Evolutionary conservation across 2,113 vertebrate genomes (phyloP), one percentile per base, ranked within the genome.

Genomic region (Actinemys pallida): DNA sequence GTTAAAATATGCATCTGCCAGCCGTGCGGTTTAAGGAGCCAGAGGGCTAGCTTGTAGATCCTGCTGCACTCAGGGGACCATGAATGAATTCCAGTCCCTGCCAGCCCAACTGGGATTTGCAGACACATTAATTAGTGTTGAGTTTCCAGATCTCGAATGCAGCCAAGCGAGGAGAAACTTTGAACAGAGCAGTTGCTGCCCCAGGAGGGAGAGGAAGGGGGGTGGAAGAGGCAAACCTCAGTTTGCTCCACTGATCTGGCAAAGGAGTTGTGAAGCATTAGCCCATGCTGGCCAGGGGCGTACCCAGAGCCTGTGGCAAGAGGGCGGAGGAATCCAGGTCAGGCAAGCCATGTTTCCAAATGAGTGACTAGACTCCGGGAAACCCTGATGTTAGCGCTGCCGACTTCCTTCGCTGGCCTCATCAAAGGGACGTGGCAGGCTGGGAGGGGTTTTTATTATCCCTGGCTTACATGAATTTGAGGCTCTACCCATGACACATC

Each of bases 61-160:
- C 94, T 85, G 76, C 90, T 2, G 19, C 87, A 95, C 97, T 83
- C 95, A 3, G 1, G 96, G 94, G 97, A 97, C 31, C 54, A 3
- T 20, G 50, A 45, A 84, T 50, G 93, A 83, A 93, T 86, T 75
- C 0, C 25, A 94, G 90, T 88, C 96, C 90, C 95, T 39, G 0
- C 87, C 92, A 91, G 97, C 92, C 90, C 24, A 96, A 96, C 93
- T 96, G 94, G 84, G 97, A 97, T 96, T 97, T 97, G 94, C 97
- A 97, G 97, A 93, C 97, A 83, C 91, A 39, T 97, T 98, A 97
- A 98, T 98, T 98, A 98, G 96, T 14, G 42, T 56, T 91, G 97
- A 94, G 95, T 96, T 97, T 97, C 94, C 94, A 90, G 69, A 92
- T 96, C 97, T 96, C 81, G 4, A 69, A 98, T 88, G 97, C 94